Conservation (phyloP, 1,140 invertebrate genomes). For the Hydropsyche tenuis region DNA sequence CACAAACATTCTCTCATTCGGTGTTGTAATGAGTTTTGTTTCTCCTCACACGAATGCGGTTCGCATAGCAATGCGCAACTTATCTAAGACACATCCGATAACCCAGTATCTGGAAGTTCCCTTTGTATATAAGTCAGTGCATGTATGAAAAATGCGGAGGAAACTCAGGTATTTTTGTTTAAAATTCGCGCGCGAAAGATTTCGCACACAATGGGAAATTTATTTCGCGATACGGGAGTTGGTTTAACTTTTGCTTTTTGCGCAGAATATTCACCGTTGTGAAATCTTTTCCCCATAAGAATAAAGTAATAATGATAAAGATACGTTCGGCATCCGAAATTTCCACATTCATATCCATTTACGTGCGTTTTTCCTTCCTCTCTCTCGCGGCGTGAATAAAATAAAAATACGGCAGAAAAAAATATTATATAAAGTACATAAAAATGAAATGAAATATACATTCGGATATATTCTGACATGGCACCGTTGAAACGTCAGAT, state of each 20-base stretch:
- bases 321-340: conserved; percentile 22
- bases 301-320: conserved; percentile 27
- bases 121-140: neutral
- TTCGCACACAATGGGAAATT: conserved; percentile 7
- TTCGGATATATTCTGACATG: too few relatives aligned
- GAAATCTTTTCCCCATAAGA: conserved; percentile 24
- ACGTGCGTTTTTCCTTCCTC: neutral
- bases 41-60: neutral
- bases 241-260: conserved; percentile 11
- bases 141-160: neutral
- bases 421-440: too few relatives aligned
- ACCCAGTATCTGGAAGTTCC: neutral
- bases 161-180: too few relatives aligned
- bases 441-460: too few relatives aligned
- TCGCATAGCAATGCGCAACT: neutral
- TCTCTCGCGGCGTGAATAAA: too few relatives aligned
- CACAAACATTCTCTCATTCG: neutral
- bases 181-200: neutral
- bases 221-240: conserved; percentile 15
- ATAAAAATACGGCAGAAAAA: too few relatives aligned
- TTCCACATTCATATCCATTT: conserved; percentile 26
- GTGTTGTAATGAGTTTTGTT: conserved; percentile 10
- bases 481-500: too few relatives aligned
- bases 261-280: neutral
- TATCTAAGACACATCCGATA: neutral